phyloP scores from a whole-genome alignment of 1,140 invertebrate genomes.

The Lordiphosa stackelbergi region DNA sequence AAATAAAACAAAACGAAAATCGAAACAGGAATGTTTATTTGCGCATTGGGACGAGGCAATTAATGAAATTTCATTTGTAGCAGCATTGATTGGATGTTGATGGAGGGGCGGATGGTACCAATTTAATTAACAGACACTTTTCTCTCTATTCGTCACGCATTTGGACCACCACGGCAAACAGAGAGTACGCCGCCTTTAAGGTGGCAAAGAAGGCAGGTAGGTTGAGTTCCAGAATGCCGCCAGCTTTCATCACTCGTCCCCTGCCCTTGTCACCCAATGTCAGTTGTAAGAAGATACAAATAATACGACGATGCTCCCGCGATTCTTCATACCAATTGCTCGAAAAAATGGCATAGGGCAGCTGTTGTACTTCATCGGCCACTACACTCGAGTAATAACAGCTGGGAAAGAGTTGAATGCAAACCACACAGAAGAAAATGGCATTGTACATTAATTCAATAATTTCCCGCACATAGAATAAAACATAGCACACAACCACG shows the following conservation, averaged over 20 bases:
- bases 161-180: conserved; percentile 50
- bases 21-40: conserved; percentile 56
- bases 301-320: conserved; percentile 13
- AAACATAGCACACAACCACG: conserved; percentile 42
- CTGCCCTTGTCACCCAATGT: conserved; percentile 12
- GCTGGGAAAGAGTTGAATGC: conserved; percentile 56
- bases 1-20: conserved; percentile 24
- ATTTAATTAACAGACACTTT: conserved; percentile 44
- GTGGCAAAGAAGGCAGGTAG: conserved; percentile 57
- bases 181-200: conserved; percentile 61
- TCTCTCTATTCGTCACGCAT: conserved; percentile 13
- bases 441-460: conserved; percentile 39
- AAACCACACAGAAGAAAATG: conserved; percentile 32
- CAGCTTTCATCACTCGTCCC: conserved; percentile 35
- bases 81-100: conserved; percentile 48
- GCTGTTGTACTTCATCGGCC: conserved; percentile 25
- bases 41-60: conserved; percentile 61
- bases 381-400: conserved; percentile 62
- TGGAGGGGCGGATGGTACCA: conserved; percentile 17
- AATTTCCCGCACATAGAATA: conserved; percentile 47
- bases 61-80: conserved; percentile 58
- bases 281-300: conserved; percentile 46
- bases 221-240: conserved; percentile 48
- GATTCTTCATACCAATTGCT: conserved; percentile 47
- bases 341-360: conserved; percentile 60